Evolutionary conservation across 2,888 invertebrate species (phyloP).

Genomic region (Diloba caeruleocephala): DNA sequence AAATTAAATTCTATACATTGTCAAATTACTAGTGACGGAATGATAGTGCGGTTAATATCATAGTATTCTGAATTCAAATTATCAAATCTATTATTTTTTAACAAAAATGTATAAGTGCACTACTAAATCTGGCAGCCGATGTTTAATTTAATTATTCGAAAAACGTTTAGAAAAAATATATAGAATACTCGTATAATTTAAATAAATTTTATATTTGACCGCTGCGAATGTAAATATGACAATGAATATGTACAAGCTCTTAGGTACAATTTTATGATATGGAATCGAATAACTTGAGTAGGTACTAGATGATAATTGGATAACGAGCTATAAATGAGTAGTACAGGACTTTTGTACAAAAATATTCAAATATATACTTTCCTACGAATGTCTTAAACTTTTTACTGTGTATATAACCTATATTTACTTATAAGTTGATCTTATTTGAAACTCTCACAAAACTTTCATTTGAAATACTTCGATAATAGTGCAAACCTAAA

Average conservation of each 20-base stretch:
- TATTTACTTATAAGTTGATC: constrained; percentile 43
- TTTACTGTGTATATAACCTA: constrained; percentile 50
- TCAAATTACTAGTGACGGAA: constrained; percentile 19
- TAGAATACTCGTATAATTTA: constrained; percentile 55
- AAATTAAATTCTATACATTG: constrained; percentile 8
- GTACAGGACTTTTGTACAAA: constrained; percentile 78
- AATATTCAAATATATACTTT: constrained; percentile 78
- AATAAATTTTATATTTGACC: constrained; percentile 59
- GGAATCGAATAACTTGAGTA: constrained; percentile 72
- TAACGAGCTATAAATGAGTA: constrained; percentile 64
- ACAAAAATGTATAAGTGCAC: constrained; percentile 2
- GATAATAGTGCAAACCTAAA: background rate
- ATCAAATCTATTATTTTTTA: constrained; percentile 5
- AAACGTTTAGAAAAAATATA: constrained; percentile 79
- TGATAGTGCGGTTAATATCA: constrained; percentile 4
- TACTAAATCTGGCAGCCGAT: constrained; percentile 47
- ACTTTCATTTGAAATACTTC: constrained; percentile 10
- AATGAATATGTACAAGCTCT: constrained; percentile 73
- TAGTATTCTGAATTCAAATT: constrained; percentile 1
- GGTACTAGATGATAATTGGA: constrained; percentile 75
- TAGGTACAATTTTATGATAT: constrained; percentile 84
- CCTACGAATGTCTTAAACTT: constrained; percentile 61
- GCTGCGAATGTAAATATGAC: constrained; percentile 69
- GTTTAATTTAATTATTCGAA: constrained; percentile 60
- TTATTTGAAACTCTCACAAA: constrained; percentile 39